A percentile compares a stretch with the other conserved stretches of the same genome.
Evolutionary conservation across 2,797 vertebrate species (phyloP).

Genomic region (Brachyrhaphis roseni): DNA sequence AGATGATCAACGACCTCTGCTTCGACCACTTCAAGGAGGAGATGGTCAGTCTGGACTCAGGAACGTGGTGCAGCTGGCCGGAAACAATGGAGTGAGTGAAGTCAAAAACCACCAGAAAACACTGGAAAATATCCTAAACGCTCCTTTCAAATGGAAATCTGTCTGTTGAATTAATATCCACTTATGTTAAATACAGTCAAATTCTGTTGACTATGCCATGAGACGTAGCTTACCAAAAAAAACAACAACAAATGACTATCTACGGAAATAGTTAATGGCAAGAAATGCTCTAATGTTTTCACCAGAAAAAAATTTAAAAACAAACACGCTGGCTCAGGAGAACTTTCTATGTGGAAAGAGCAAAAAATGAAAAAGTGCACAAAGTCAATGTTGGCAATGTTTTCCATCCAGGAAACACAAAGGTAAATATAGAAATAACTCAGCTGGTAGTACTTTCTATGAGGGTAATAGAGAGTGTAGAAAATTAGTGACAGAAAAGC

Average conservation of each 20-base stretch:
- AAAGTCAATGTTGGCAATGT: not conserved
- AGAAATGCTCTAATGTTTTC: not conserved
- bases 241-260: not conserved
- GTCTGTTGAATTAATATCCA: not conserved
- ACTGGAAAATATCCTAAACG: not conserved
- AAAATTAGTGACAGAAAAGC: not conserved
- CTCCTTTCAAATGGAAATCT: not conserved
- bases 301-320: not conserved
- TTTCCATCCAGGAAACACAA: not conserved
- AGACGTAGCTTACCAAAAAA: not conserved
- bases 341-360: not conserved
- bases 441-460: not conserved
- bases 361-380: not conserved
- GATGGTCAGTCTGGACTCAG: constrained; percentile 81
- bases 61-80: constrained; percentile 89
- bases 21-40: constrained; percentile 78
- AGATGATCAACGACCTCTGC: constrained; percentile 81
- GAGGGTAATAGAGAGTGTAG: not conserved
- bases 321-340: not conserved
- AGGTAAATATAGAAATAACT: not conserved
- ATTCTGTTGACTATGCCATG: not conserved
- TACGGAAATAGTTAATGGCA: not conserved
- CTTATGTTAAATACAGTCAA: not conserved
- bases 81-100: constrained; percentile 86
- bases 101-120: too few species aligned